A percentile compares a stretch with the other conserved stretches of the same genome.
Conservation (phyloP, 1,140 invertebrate species). For the Popillia japonica region DNA sequence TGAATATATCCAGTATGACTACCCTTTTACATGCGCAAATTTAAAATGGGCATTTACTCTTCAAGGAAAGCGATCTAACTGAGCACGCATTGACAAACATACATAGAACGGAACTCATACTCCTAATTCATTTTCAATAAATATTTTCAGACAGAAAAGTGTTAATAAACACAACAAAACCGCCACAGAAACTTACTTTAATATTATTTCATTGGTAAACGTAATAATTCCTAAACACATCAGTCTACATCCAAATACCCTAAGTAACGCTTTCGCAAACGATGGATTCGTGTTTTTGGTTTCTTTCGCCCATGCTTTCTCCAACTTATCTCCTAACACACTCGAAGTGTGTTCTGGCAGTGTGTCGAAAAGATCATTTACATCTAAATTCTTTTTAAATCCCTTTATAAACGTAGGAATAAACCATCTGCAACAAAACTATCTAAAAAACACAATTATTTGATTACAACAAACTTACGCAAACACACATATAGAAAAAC, state of each 20-base stretch:
- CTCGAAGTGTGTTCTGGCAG: constrained; percentile 34
- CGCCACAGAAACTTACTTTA: constrained; percentile 31
- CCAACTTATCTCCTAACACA: constrained; percentile 35
- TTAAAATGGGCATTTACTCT: no score
- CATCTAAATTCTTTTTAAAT: constrained; percentile 28
- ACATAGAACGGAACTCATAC: no score
- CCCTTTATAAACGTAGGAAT: constrained; percentile 37
- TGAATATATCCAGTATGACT: no score
- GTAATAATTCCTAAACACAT: constrained; percentile 31
- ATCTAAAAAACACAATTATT: background rate
- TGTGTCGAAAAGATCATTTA: constrained; percentile 35
- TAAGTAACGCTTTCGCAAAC: background rate
- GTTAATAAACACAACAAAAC: background rate
- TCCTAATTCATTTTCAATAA: no score
- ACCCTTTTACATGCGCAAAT: no score
- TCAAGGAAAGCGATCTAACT: no score
- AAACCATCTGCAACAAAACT: constrained; percentile 35
- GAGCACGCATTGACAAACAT: no score
- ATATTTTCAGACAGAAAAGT: background rate
- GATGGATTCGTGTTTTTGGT: constrained; percentile 28
- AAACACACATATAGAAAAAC: constrained; percentile 22
- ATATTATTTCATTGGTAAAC: constrained; percentile 17
- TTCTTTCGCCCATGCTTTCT: constrained; percentile 36
- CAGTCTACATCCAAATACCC: constrained; percentile 35
- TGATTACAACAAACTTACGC: background rate